These are phyloP conservation scores for Pyrocoelia pectoralis DNA, from an alignment of 2,888 invertebrate species.

Conservation along the genomic window DNA sequence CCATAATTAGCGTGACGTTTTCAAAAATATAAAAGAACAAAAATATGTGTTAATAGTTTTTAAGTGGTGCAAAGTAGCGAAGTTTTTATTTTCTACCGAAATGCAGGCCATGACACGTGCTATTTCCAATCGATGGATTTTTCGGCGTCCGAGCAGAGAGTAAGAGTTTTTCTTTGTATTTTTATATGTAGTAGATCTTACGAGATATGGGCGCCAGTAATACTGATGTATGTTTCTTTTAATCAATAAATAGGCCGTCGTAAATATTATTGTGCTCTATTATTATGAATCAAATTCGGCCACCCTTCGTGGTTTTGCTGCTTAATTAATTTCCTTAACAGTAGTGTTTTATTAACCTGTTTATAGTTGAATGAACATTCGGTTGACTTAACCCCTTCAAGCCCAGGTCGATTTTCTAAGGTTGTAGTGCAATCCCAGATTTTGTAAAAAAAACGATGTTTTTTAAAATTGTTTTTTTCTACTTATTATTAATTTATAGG, in stretches of 20 bases:
- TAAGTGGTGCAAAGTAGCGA: background rate
- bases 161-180: slow-evolving; percentile 26
- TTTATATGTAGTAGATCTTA: background rate
- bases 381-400: no score
- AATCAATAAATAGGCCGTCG: background rate
- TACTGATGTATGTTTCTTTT: background rate
- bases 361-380: no score
- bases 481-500: no score
- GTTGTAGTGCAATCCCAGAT: no score
- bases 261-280: no score
- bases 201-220: background rate
- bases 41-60: slow-evolving; percentile 1
- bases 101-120: slow-evolving; percentile 32
- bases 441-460: no score
- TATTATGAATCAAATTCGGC: no score
- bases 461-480: no score
- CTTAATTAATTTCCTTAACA: no score
- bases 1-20: background rate
- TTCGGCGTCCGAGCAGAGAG: slow-evolving; percentile 37
- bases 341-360: no score
- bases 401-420: no score
- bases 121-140: slow-evolving; percentile 35
- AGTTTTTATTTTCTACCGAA: slow-evolving; percentile 2
- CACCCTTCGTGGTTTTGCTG: no score
- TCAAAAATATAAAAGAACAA: background rate